These are phyloP conservation scores for Unio delphinus DNA, from an alignment of 2,888 invertebrate species.

Conservation along the genomic window DNA sequence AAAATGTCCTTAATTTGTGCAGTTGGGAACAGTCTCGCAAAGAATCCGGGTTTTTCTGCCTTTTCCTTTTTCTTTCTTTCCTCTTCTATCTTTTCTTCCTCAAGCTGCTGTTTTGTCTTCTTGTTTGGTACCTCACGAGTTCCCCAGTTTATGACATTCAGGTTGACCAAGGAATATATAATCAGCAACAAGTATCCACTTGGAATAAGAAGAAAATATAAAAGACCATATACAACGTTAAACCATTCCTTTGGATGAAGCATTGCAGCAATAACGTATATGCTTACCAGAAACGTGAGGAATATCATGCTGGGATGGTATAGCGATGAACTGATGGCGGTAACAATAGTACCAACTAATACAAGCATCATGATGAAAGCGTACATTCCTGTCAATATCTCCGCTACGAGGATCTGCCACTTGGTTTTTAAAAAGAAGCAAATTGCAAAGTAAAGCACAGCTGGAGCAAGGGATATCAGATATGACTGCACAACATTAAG, in stretches of 20 bases:
- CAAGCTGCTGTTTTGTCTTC: constrained; percentile 53
- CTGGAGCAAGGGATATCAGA: constrained; percentile 53
- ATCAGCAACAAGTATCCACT: constrained; percentile 68
- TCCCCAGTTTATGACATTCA: constrained; percentile 68
- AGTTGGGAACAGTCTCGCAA: constrained; percentile 70
- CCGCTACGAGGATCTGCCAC: constrained; percentile 58
- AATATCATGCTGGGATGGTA: constrained; percentile 67
- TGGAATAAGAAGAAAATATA: constrained; percentile 67
- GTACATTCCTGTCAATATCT: constrained; percentile 58
- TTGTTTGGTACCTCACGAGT: constrained; percentile 65
- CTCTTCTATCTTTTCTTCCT: constrained; percentile 78
- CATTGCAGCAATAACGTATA: constrained; percentile 57
- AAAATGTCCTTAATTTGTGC: constrained; percentile 44
- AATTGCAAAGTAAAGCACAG: constrained; percentile 51
- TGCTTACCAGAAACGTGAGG: constrained; percentile 49
- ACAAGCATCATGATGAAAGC: constrained; percentile 68
- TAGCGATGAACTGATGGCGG: too few relatives aligned
- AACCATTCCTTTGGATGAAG: constrained; percentile 67
- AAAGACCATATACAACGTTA: constrained; percentile 55
- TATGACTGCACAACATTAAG: constrained; percentile 53
- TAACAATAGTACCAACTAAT: constrained; percentile 58
- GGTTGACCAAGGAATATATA: constrained; percentile 65
- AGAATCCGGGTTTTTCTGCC: constrained; percentile 80
- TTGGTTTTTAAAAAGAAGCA: constrained; percentile 56
- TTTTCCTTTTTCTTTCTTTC: constrained; percentile 82